These are phyloP conservation scores for Apis laboriosa DNA, from an alignment of 1,140 invertebrate species.

Conservation along the genomic window DNA sequence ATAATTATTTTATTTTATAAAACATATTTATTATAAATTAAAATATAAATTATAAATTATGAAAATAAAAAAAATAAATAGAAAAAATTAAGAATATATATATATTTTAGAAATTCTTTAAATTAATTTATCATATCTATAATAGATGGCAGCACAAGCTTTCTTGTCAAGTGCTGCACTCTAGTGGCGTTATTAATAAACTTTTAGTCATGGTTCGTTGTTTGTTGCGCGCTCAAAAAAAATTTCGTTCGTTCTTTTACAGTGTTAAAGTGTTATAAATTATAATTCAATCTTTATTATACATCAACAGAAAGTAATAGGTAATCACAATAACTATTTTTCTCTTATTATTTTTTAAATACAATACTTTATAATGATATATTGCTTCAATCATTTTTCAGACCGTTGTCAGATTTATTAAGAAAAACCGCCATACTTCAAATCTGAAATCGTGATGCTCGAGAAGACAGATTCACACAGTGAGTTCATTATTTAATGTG, in stretches of 20 bases:
- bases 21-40: too few relatives aligned
- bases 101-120: too few relatives aligned
- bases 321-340: slow-evolving; percentile 1
- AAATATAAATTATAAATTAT: too few relatives aligned
- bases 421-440: not conserved
- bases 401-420: not conserved
- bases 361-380: not conserved
- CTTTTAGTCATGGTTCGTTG: not conserved
- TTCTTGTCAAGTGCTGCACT: slow-evolving; percentile 23
- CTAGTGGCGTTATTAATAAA: not conserved
- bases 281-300: not conserved
- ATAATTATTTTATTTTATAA: too few relatives aligned
- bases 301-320: not conserved
- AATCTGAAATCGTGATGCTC: not conserved
- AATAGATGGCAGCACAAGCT: slow-evolving; percentile 12
- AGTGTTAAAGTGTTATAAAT: not conserved
- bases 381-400: slow-evolving; percentile 6
- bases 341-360: not conserved
- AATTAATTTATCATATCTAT: not conserved
- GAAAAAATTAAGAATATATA: too few relatives aligned
- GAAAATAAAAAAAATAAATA: too few relatives aligned
- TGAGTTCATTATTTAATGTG: slow-evolving; percentile 20
- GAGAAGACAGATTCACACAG: not conserved
- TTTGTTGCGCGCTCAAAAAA: slow-evolving; percentile 6
- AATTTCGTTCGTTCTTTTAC: slow-evolving; percentile 13